phyloP scores from a whole-genome alignment of 2,113 vertebrate species.

The Condylura cristata region DNA sequence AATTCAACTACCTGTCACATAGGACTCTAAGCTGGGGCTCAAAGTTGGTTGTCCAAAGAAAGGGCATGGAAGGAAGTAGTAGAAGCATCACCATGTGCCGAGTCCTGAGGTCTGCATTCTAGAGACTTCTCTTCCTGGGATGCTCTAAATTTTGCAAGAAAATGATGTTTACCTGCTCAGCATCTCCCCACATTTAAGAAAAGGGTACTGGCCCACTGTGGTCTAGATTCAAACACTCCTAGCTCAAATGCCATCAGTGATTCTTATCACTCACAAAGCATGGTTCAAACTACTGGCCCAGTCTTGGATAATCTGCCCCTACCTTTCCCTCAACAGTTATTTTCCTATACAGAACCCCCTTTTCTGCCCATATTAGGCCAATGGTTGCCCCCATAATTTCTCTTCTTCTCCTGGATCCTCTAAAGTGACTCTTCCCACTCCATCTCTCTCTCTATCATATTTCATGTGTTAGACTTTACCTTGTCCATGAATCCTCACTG shows the following conservation, averaged over 20 bases:
- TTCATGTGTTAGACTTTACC: neutral
- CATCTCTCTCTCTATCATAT: neutral
- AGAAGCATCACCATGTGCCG: neutral
- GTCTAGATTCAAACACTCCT: neutral
- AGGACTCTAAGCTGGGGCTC: neutral
- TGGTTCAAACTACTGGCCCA: neutral
- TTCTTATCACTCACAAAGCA: neutral
- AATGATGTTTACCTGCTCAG: neutral
- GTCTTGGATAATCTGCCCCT: neutral
- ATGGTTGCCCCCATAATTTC: neutral
- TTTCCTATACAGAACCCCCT: neutral
- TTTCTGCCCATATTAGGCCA: neutral
- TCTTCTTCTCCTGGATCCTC: neutral
- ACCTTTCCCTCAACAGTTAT: neutral
- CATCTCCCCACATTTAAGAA: neutral
- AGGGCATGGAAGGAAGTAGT: neutral
- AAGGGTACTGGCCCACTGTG: too few species aligned
- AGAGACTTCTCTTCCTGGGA: neutral
- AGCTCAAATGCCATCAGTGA: neutral
- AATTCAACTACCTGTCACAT: neutral
- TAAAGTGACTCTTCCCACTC: neutral
- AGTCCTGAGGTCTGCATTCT: neutral
- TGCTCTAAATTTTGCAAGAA: neutral
- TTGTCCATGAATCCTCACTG: neutral
- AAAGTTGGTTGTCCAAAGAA: neutral